Base-by-base conservation (phyloP, 2,888 invertebrate species). In the Agrilus biguttatus region DNA sequence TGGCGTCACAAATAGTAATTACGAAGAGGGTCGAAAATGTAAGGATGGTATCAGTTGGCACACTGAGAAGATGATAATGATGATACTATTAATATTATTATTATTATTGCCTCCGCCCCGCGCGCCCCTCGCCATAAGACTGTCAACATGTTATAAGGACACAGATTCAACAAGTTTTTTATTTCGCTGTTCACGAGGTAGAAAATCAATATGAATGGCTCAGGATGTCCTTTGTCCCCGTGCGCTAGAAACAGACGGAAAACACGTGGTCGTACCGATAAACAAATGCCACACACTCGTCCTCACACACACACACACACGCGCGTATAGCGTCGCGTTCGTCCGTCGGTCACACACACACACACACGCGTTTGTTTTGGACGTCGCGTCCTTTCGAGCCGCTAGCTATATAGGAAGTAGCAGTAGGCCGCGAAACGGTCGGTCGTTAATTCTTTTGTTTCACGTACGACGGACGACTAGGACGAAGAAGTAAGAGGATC, bases 101-200 rank as follows among this genome's bases (percentile, higher is more conserved):
- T 21, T 28, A 10, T 28, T 28, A 10, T 28, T 28, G 10, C 2
- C 1, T 28, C 8, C 5, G 28, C 10, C 28, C 10, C 28, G 36
- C 43, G 43, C 43, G 39, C 36, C 37, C n/a, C 21, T 23, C 37
- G 10, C 36, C 33, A 36, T 39, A 34, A 28, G 39, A 21, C 39
- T 47, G 44, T 46, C 46, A 44, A 45, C 42, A 37, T 44, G 40
- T 46, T 47, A 49, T 49, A 47, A 44, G 45, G 40, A 45, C 47
- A 50, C 55, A 71, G 63, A 67, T 74, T 74, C 65, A 75, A 66
- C 65, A 75, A 67, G 66, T 66, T 67, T 67, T 66, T 65, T 66
- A 64, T 65, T 59, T 58, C 10, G 60, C 58, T 4, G 28, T 28
- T 28, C 28, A 10, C 28, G 28, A 10, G 28, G 28, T 8, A 28